Evolutionary conservation across 2,797 vertebrate species (phyloP), one percentile per base, ranked within the genome.

Genomic region (Eleutherodactylus coqui): DNA sequence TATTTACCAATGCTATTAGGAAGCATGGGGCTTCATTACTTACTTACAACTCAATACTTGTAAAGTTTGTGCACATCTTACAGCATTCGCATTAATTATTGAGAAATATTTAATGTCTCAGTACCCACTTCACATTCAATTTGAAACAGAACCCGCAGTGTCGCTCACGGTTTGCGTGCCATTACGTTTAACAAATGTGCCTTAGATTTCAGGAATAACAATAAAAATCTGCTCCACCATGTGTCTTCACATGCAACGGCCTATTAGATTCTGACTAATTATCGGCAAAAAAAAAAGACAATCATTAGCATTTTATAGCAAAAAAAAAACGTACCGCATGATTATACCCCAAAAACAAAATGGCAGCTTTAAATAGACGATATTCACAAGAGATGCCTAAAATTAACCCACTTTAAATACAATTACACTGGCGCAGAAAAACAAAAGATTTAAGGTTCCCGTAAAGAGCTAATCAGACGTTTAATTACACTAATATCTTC

Each of bases 401-500:
- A 62, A 84, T 75, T 67, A 75, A 77, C 29, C n/a, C 21, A 67
- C 32, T 36, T 67, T 49, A 82, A 58, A 45, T 24, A 43, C 75
- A 81, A 81, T 86, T 86, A 81, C 36, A 32, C 21, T 38, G 29
- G 53, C 34, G 64, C 45, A 81, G 55, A 62, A 75, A 86, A 73
- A 38, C 38, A 49, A 75, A 41, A 41, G 53, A 81, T 81, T 86
- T 81, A 81, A 16, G 29, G n/a, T 62, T 73, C 69, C 53, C 51
- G 51, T 81, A 86, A 86, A 81, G 47, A 64, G 29, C 70, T 34
- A 81, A 81, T 78, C 60, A 36, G 69, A 29, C 41, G 29, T 85
- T 85, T 86, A 80, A 86, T 80, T 86, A 73, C 51, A 75, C 32
- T 16, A 81, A 81, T 75, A 53, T 75, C 43, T 80, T 79, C 67